A percentile compares a stretch with the other conserved stretches of the same genome.
These are phyloP conservation scores for Micromesistius poutassou DNA, from an alignment of 2,797 vertebrate genomes.

Conservation along the genomic window DNA sequence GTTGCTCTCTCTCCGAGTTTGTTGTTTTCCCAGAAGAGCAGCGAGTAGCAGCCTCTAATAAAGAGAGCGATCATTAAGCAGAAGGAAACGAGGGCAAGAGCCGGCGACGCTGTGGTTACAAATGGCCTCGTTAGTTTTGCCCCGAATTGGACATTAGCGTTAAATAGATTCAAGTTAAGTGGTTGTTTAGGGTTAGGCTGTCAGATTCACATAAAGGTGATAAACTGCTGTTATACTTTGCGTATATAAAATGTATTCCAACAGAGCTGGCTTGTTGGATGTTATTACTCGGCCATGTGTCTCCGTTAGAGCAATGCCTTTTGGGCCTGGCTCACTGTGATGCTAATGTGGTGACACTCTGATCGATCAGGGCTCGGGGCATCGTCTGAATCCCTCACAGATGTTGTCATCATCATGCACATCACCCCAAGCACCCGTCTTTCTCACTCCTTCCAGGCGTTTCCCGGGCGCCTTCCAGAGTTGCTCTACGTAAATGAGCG, in stretches of 20 bases:
- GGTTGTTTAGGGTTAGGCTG: conserved; percentile 23
- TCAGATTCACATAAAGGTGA: conserved; percentile 11
- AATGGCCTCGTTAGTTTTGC: conserved; percentile 16
- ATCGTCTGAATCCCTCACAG: neutral
- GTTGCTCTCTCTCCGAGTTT: neutral
- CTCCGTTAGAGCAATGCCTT: neutral
- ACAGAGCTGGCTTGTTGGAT: neutral
- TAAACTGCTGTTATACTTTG: neutral
- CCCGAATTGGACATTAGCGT: conserved; percentile 24
- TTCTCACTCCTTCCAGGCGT: too few species aligned
- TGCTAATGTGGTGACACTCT: neutral
- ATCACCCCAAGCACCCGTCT: too few species aligned
- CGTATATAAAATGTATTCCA: neutral
- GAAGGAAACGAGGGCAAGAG: neutral
- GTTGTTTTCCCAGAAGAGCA: neutral
- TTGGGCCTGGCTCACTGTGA: neutral
- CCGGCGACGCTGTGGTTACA: neutral
- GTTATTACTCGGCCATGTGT: neutral
- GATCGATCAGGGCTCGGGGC: neutral
- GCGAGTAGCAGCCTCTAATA: conserved; percentile 3
- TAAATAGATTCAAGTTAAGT: conserved; percentile 30
- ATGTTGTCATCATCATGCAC: too few species aligned
- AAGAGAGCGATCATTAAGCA: conserved; percentile 8
- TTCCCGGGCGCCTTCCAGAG: too few species aligned
- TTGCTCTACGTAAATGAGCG: too few species aligned